Evolutionary conservation across 2,888 invertebrate genomes (phyloP), one percentile per base, ranked within the genome.

Genomic region (Polydrusus tereticollis): DNA sequence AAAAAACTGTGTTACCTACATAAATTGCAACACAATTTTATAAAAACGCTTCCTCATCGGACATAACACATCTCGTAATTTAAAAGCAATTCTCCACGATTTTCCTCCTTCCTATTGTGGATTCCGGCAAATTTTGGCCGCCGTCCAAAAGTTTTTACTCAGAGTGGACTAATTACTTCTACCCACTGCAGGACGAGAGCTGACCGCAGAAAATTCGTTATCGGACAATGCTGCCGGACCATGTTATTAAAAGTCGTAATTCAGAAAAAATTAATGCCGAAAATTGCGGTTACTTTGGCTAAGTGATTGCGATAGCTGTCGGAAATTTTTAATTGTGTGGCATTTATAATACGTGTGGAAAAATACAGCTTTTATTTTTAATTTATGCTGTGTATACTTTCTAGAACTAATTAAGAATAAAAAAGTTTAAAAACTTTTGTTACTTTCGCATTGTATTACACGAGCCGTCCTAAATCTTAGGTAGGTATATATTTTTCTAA

Each of bases 241-340:
- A 59, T 59, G n/a, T n/a, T n/a, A 59, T 59, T 59, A 59, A 52
- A 52, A 52, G 52, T 52, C 52, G 52, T 52, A 52, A 21, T 52
- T 50, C 29, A 26, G 29, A 29, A 29, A 47, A 52, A 52, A 52
- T 29, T 52, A 1, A 52, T 29, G 26, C 26, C 52, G 7, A 3
- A 29, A 16, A 52, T 52, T 29, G 52, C 29, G 52, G 52, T 52
- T 52, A 52, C 52, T 52, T 52, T 29, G 14, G 52, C 26, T 52
- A 29, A 29, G 29, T 29, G 29, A 2, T 52, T 8, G n/a, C 16
- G 52, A 52, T 52, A 26, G 29, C 12, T 16, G 52, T n/a, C 29
- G 16, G 16, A 52, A 29, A 52, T 52, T 29, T n/a, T 52, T 52
- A 52, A 52, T 52, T 14, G 10, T 8, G 29, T 6, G 52, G 2